phyloP scores from a whole-genome alignment of 2,113 vertebrate genomes.

The Turdus rufiventris region DNA sequence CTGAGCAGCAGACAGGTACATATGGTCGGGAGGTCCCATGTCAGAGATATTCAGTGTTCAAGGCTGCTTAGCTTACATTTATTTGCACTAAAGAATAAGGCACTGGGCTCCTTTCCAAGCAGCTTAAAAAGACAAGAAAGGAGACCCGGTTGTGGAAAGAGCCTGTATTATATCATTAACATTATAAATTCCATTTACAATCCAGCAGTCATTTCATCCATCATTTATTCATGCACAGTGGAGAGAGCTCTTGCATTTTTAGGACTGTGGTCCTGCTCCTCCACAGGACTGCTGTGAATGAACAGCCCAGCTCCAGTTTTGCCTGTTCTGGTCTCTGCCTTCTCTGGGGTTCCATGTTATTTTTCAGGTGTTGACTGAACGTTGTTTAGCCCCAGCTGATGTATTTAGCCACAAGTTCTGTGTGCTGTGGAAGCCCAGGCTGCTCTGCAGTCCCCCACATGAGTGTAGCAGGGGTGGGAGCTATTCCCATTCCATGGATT shows the following conservation, averaged over 20 bases:
- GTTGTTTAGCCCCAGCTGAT: accelerated
- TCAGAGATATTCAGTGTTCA: neutral
- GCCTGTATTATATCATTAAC: neutral
- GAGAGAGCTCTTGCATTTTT: neutral
- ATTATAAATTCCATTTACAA: conserved; percentile 37
- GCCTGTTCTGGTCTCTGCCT: neutral
- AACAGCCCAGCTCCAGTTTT: neutral
- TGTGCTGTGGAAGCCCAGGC: neutral
- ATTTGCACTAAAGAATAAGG: conserved; percentile 11
- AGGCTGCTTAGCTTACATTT: conserved; percentile 19
- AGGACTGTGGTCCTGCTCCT: neutral
- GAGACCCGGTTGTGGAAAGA: neutral
- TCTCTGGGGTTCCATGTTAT: neutral
- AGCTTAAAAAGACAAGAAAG: conserved; percentile 32
- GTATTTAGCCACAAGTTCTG: no score
- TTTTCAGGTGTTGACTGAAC: neutral
- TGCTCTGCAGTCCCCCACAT: accelerated
- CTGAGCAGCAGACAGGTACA: conserved; percentile 1
- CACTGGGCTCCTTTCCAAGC: conserved; percentile 34
- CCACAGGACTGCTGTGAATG: neutral
- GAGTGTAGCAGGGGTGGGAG: accelerated
- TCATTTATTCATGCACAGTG: conserved; percentile 45
- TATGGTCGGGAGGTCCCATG: neutral
- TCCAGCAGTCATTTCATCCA: conserved; percentile 27
- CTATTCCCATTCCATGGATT: neutral